phyloP scores from a whole-genome alignment of 1,140 invertebrate species.

The Octopus sinensis region DNA sequence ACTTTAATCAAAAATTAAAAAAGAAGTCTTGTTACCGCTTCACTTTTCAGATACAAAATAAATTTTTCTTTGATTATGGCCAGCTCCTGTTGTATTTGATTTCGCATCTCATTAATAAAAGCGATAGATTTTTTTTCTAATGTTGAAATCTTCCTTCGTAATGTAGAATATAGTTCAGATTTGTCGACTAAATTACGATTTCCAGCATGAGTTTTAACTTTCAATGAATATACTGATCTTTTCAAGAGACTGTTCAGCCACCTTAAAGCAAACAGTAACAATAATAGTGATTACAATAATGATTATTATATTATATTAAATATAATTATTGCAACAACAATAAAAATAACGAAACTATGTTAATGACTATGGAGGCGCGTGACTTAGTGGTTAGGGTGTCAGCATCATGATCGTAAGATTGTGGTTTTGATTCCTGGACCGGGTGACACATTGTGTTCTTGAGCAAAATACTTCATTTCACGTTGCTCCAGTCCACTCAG shows the following conservation, averaged over 20 bases:
- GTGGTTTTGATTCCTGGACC: no score
- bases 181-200: constrained; percentile 30
- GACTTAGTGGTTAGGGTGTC: no score
- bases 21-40: background rate
- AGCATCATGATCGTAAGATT: no score
- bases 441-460: no score
- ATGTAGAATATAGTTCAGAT: constrained; percentile 20
- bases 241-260: constrained; percentile 35
- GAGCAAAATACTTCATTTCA: no score
- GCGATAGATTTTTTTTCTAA: constrained; percentile 31
- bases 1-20: no score
- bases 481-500: no score
- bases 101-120: constrained; percentile 28
- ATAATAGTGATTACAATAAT: background rate
- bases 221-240: constrained; percentile 33
- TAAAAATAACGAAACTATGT: background rate
- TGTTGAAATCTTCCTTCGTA: constrained; percentile 26
- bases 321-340: background rate
- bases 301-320: background rate
- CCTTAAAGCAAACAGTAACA: constrained; percentile 18
- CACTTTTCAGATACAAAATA: background rate
- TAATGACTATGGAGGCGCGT: background rate
- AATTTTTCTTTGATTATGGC: background rate
- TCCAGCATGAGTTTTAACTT: constrained; percentile 29
- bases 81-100: constrained; percentile 17